Evolutionary conservation across 2,888 invertebrate species (phyloP), one percentile per base, ranked within the genome.

Genomic region (Nasonovia ribisnigri): DNA sequence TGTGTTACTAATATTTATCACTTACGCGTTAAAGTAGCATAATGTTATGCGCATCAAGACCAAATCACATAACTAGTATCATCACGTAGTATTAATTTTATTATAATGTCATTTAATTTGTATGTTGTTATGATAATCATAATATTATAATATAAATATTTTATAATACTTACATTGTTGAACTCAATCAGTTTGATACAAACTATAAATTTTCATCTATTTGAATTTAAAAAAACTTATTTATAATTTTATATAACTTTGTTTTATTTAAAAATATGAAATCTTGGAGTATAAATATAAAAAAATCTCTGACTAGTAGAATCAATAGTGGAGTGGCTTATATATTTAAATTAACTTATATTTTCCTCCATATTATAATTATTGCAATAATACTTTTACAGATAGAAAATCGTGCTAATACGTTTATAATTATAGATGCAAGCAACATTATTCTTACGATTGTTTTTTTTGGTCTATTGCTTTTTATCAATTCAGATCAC

Each of bases 351-450:
- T 89, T n/a, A 43, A 89, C 60, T 29, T 20, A 43, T 10, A n/a
- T 89, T 89, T 89, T 89, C 89, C 89, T 89, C 89, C 5, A 60
- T 89, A 43, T 57, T 88, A 29, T 88, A 42, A 88, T 60, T 8
- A 43, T 89, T 43, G 29, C 29, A n/a, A 13, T 4, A 88, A 57
- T 88, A 77, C 36, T 20, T 77, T 57, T 8, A 57, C 26, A 26
- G 2, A 6, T 20, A 36, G 36, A 16, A 0, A n/a, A 20, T 36
- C 36, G 36, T 77, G 77, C 36, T 77, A 77, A 84, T 43, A 43
- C 3, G 13, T 26, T 43, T 84, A 43, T 43, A 84, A 86, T 48
- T 86, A 77, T 77, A 29, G 29, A 29, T 86, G 46, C 48, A 86
- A 29, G 1, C 1, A 46, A 60, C 6, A 60, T 57, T 60, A 29